Base-by-base conservation (phyloP, 2,888 invertebrate species). In the Monochamus alternatus region DNA sequence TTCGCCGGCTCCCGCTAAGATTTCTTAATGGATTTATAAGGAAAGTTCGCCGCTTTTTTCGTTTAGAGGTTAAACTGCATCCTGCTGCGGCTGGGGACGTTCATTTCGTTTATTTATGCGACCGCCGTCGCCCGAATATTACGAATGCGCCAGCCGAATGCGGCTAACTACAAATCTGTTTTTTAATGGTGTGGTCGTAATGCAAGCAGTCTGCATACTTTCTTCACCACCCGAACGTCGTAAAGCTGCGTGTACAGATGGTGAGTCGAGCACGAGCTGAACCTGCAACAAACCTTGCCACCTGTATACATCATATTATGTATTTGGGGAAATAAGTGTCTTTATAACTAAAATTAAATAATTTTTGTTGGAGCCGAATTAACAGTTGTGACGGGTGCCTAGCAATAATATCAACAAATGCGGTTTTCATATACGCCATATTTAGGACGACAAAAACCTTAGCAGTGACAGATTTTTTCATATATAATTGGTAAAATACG, bases 11-110 rank as follows among this genome's bases (percentile, higher is more conserved):
- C 72, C 63, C 58, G 78, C 72, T 70, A 72, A 71, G 74, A 77
- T 75, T 77, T 69, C 76, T 77, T 82, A 84, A 83, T 81, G 80
- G 81, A 83, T 84, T 84, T 83, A 83, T 84, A 81, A 74, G 80
- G 64, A 81, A 81, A 82, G 76, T 80, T 81, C 8, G 65, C 64
- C 4, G 58, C 52, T 58, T 66, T 52, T 73, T 62, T 60, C 66
- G 47, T 65, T 59, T 68, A 38, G 67, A 47, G 55, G 22, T 55
- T 60, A 63, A 52, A 65, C 60, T 66, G 55, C 22, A 65, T 73
- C 60, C 68, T 55, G 72, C 67, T 64, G 60, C 52, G 75, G 55
- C 52, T 31, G 71, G 59, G 30, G 47, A 69, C 66, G 47, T 71
- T 70, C 52, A 55, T 72, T 73, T 60, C 58, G 60, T 43, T 68